Evolutionary conservation across 2,888 invertebrate genomes (phyloP).

Genomic region (Syritta pipiens): DNA sequence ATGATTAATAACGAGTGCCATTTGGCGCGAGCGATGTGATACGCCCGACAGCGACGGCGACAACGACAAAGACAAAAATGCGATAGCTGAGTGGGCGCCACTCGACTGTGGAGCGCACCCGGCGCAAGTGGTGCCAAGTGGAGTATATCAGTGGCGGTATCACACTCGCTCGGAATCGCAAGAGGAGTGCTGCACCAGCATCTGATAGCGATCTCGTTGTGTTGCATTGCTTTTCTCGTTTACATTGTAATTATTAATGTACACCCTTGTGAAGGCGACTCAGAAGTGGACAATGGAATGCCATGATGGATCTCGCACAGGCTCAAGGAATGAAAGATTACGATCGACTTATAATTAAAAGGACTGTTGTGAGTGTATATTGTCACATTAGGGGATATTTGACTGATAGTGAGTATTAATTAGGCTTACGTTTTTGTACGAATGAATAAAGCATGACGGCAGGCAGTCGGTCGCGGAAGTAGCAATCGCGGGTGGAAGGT

Average conservation of each 20-base stretch:
- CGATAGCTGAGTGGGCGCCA: slow-evolving; percentile 68
- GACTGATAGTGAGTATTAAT: slow-evolving; percentile 25
- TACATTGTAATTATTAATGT: slow-evolving; percentile 67
- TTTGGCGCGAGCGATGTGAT: slow-evolving; percentile 61
- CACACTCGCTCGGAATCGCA: slow-evolving; percentile 20
- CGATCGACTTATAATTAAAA: slow-evolving; percentile 67
- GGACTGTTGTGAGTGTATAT: slow-evolving; percentile 47
- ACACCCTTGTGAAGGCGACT: slow-evolving; percentile 44
- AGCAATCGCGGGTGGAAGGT: no score
- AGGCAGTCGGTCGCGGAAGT: no score
- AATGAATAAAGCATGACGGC: neutral
- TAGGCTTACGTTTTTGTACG: slow-evolving; percentile 6
- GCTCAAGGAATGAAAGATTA: slow-evolving; percentile 55
- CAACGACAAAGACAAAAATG: slow-evolving; percentile 51
- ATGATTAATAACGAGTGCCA: slow-evolving; percentile 66
- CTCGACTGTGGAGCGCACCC: slow-evolving; percentile 44
- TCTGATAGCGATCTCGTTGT: slow-evolving; percentile 61
- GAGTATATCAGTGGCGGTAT: slow-evolving; percentile 53
- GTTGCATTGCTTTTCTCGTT: slow-evolving; percentile 48
- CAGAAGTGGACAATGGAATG: slow-evolving; percentile 50
- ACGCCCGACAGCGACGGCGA: slow-evolving; percentile 24
- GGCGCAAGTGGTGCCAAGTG: slow-evolving; percentile 29
- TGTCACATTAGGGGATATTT: slow-evolving; percentile 33
- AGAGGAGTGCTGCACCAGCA: slow-evolving; percentile 43
- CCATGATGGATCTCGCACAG: slow-evolving; percentile 19